Evolutionary conservation across 2,797 vertebrate genomes (phyloP), one percentile per base, ranked within the genome.

Genomic region (Alexandromys oeconomus): DNA sequence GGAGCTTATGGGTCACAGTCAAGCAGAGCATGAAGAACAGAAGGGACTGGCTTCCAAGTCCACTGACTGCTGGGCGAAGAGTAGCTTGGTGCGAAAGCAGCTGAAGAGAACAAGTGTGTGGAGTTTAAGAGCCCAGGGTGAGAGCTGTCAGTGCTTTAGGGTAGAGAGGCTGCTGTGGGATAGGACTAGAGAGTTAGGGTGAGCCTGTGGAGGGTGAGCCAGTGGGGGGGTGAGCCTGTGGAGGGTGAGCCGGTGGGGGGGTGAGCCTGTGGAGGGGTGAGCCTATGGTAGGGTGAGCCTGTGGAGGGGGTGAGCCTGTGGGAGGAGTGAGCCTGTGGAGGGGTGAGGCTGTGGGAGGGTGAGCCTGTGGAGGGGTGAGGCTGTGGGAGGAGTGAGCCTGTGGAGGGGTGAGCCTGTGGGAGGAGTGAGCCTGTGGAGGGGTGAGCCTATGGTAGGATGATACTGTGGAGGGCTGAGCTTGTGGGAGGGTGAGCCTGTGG

Each of bases 1-100:
- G 21, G 43, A 57, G 91, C 31, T 63, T 6, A 19, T 31, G 7
- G 34, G n/a, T 59, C 12, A 21, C 27, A 34, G 14, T 67, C 46
- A 14, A 3, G 13, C 0, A 40, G 63, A 25, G 15, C 0, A 0
- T 15, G 27, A 43, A 6, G 34, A 15, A 19, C 4, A 25, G 37
- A 46, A 25, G 29, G n/a, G 12, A 17, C 1, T 29, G 34, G 34
- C 11, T 86, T 40, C 1, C 8, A 27, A 19, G 23, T n/a, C 65
- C 14, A 40, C 85, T 37, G 48, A 27, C n/a, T 40, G 14, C 67
- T 29, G 85, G 48, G 54, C 19, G n/a, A 29, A 87, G 48, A 40
- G 15, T 29, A 73, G 11, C 29, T 15, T 3, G 29, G 14, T 34
- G 25, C 13, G 5, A 31, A 5, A 23, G 46, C 15, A 21, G 29